Evolutionary conservation across 1,140 invertebrate species (phyloP), one percentile per base, ranked within the genome.

Genomic region (Euglossa dilemma): DNA sequence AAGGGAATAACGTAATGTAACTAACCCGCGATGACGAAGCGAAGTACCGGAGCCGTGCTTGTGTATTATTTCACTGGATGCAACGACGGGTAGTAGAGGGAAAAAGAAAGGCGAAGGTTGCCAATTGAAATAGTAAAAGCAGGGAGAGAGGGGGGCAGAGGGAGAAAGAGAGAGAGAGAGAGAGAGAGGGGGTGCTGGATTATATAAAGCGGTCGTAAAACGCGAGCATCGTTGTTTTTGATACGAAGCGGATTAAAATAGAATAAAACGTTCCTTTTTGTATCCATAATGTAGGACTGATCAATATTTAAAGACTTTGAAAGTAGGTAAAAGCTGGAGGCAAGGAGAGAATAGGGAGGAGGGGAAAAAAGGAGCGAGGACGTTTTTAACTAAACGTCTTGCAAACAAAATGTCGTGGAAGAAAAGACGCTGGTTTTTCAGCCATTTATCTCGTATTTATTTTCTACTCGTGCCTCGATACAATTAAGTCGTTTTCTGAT

Each of bases 191-290:
- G 2, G 59, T 14, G 18, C 25, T n/a, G 14, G 7, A 23, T 77
- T 77, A 25, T 54, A 56, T 77, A 43, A 52, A 63, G 74, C 25
- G 25, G 28, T 54, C 74, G 43, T 64, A 54, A 76, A 63, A 76
- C 18, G 47, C 23, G n/a, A 63, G 20, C 23, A 2, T 7, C 14
- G 50, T 54, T 76, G 20, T 59, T 59, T 64, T 50, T 25, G 4
- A n/a, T 1, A 11, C 20, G 1, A 64, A 64, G 45, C 12, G 18
- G 47, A 45, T 52, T 64, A 64, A 63, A 28, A 66, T 54, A 25
- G 36, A 77, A 66, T 45, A 16, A 66, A 43, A 66, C 47, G 25
- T 64, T 66, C 50, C n/a, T n/a, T 25, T 66, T 52, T 66, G 14
- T 25, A 18, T 66, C 12, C 43, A 43, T 43, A 52, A 66, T 50